Percentiles rank a stretch among this genome's conserved stretches.
Evolutionary conservation across 2,113 vertebrate species (phyloP).

Genomic region (Pterocles gutturalis): DNA sequence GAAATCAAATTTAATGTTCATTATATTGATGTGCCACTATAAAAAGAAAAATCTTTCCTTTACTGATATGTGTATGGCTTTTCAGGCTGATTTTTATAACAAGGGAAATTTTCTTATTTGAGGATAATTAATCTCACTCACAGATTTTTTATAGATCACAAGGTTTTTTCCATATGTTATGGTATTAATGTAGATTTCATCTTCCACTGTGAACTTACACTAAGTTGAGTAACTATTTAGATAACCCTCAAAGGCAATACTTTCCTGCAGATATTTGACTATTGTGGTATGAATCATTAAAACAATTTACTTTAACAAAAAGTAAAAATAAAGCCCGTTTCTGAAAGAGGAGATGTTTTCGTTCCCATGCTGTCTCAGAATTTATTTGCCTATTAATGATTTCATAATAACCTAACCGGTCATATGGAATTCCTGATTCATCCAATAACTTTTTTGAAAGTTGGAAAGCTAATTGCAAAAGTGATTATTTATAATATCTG

Average conservation of each 20-base stretch:
- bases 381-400: conserved; percentile 58
- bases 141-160: background rate
- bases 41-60: background rate
- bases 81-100: background rate
- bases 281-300: conserved; percentile 18
- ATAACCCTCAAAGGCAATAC: conserved; percentile 42
- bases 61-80: background rate
- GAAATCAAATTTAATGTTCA: background rate
- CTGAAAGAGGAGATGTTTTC: conserved; percentile 20
- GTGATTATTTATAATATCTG: conserved; percentile 54
- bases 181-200: conserved; percentile 38
- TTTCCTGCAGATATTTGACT: conserved; percentile 18
- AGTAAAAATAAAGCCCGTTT: conserved; percentile 26
- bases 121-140: background rate
- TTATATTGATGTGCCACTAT: background rate
- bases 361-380: conserved; percentile 37
- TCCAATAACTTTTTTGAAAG: conserved; percentile 7
- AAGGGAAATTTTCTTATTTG: background rate
- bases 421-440: background rate
- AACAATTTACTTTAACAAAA: conserved; percentile 17
- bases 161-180: background rate
- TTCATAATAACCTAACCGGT: conserved; percentile 4
- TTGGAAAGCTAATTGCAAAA: conserved; percentile 57
- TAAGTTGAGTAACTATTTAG: conserved; percentile 51
- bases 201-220: conserved; percentile 35